Evolutionary conservation across 2,888 invertebrate species (phyloP).

Genomic region (Prionchulus punctatus): DNA sequence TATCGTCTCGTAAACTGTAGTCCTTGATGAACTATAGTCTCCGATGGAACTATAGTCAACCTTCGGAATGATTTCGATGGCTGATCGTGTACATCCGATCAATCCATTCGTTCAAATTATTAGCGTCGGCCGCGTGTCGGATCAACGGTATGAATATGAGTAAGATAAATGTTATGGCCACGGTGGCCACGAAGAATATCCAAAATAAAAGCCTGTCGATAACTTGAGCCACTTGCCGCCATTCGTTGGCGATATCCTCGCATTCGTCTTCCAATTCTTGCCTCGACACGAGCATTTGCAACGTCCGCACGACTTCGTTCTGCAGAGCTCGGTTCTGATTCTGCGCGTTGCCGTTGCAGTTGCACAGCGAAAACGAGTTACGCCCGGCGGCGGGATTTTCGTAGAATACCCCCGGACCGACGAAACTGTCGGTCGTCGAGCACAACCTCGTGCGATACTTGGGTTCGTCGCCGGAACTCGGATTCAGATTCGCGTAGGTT

Average conservation of each 20-base stretch:
- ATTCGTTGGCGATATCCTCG: conserved; percentile 40
- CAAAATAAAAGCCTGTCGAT: conserved; percentile 43
- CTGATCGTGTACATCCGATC: too few relatives aligned
- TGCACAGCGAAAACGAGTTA: too few relatives aligned
- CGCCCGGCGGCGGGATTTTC: neutral
- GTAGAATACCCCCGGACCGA: neutral
- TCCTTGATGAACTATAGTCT: too few relatives aligned
- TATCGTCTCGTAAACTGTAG: too few relatives aligned
- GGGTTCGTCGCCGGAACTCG: too few relatives aligned
- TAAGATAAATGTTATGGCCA: conserved; percentile 39
- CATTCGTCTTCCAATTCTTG: conserved; percentile 38
- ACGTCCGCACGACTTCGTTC: conserved; percentile 37
- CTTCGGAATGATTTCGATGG: too few relatives aligned
- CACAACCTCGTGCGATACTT: neutral
- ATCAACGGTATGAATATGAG: conserved; percentile 38
- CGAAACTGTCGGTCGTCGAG: neutral
- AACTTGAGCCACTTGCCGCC: conserved; percentile 42
- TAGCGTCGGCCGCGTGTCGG: conserved; percentile 15
- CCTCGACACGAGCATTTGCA: conserved; percentile 37
- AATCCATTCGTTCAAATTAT: conserved; percentile 16
- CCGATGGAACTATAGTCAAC: too few relatives aligned
- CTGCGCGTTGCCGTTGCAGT: neutral
- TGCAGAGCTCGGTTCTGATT: conserved; percentile 22
- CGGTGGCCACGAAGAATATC: conserved; percentile 41
- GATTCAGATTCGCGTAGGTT: neutral